Conservation (phyloP, 2,797 vertebrate genomes). For the Neostethus bicornis region DNA sequence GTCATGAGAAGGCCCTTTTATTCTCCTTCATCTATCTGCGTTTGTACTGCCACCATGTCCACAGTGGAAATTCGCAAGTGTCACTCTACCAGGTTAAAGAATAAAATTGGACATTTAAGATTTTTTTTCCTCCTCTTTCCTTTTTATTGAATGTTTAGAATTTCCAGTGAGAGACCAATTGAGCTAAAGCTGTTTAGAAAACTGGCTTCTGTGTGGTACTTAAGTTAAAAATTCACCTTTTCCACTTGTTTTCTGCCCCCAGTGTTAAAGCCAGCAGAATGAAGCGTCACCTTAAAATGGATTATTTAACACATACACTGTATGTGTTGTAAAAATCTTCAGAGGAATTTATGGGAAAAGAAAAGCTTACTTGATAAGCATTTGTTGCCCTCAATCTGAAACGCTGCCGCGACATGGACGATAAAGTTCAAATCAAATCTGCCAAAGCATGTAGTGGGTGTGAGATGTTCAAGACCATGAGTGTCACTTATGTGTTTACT, state of each 20-base stretch:
- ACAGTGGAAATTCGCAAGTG: conserved; percentile 82
- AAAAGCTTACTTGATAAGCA: conserved; percentile 24
- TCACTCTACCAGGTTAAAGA: conserved; percentile 81
- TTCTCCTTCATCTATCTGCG: conserved; percentile 81
- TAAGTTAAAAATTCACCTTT: conserved; percentile 53
- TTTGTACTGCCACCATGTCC: conserved; percentile 85
- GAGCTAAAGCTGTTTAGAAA: conserved; percentile 61
- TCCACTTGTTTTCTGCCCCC: conserved; percentile 63
- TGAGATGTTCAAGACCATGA: conserved; percentile 55
- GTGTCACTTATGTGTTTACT: conserved; percentile 74
- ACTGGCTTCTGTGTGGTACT: conserved; percentile 64
- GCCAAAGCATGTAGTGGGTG: conserved; percentile 59
- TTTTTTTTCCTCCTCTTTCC: conserved; percentile 58
- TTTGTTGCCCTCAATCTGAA: conserved; percentile 27
- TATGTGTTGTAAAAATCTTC: conserved; percentile 13
- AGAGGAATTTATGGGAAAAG: conserved; percentile 23
- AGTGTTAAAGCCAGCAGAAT: conserved; percentile 30
- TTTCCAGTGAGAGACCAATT: conserved; percentile 72
- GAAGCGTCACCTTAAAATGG: conserved; percentile 14
- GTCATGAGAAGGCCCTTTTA: conserved; percentile 85
- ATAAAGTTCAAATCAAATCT: conserved; percentile 61
- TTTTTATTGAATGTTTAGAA: conserved; percentile 68
- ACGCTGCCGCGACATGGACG: conserved; percentile 20
- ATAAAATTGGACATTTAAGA: conserved; percentile 77
- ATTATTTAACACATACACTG: conserved; percentile 6